Evolutionary conservation across 2,797 vertebrate genomes (phyloP).

Genomic region (Podargus strigoides): DNA sequence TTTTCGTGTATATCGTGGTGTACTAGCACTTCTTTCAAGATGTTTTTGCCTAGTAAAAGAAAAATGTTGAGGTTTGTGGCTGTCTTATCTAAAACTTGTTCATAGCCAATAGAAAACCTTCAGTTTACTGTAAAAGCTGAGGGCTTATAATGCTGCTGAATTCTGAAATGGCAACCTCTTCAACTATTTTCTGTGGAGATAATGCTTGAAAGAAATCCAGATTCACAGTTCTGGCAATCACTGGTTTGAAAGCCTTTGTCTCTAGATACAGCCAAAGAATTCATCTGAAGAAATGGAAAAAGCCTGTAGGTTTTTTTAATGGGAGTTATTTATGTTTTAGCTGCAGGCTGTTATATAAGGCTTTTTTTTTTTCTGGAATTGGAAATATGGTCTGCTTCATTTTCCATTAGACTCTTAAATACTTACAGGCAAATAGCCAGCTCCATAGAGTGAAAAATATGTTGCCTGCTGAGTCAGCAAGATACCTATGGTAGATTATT

Average conservation of each 20-base stretch:
- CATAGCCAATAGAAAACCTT: neutral
- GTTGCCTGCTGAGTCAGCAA: neutral
- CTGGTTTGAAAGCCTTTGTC: neutral
- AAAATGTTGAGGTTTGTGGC: neutral
- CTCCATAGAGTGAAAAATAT: neutral
- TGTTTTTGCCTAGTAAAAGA: neutral
- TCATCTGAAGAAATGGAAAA: neutral
- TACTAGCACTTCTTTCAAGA: neutral
- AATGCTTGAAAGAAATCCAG: constrained; percentile 33
- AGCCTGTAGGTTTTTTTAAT: neutral
- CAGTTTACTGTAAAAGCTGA: neutral
- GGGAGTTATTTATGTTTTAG: neutral
- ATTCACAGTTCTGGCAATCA: neutral
- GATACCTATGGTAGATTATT: neutral
- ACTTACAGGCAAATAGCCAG: neutral
- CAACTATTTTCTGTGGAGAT: neutral
- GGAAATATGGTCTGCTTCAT: neutral
- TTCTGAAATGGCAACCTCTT: neutral
- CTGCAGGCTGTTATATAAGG: neutral
- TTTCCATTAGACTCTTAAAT: neutral
- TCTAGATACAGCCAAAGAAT: neutral
- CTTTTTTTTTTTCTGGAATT: neutral
- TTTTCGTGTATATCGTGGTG: neutral
- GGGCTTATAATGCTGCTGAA: neutral
- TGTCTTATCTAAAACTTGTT: neutral